Base-by-base conservation (phyloP, 2,888 invertebrate species). In the Acleris sparsana region DNA sequence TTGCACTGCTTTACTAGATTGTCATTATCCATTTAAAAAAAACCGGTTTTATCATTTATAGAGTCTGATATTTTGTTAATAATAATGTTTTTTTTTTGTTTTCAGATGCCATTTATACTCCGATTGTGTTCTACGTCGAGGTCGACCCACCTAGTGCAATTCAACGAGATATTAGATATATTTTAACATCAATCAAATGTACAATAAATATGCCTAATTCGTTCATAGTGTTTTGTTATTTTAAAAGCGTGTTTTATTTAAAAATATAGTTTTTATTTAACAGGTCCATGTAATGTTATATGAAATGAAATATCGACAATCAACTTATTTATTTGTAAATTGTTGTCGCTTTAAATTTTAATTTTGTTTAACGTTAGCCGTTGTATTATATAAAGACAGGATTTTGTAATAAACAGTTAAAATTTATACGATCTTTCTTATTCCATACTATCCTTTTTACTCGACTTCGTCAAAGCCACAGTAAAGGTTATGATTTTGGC, bases 61-160 rank as follows among this genome's bases (percentile, higher is more conserved):
- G 22, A 4, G 4, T 22, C 22, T 22, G 22, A 3, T 22, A 22
- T 22, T 22, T 22, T 22, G 3, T 22, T 22, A 3, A 22, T 22
- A 22, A 33, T 33, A 33, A 11, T 33, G 11, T 33, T 63, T 55
- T 63, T 49, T 74, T 75, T 62, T 82, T 82, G 16, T 7, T 25
- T 25, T 7, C 81, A 84, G 83, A 71, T 74, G 67, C 72, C 71
- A 72, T 69, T 22, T 22, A 22, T 44, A 53, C 57, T 16, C 25
- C 48, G 62, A 65, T 55, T 63, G 72, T 71, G 68, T n/a, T 64
- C 62, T 58, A 64, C 62, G 60, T 67, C 66, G 63, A 53, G 71
- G 25, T 6, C 25, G 25, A 71, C 80, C 83, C 80, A 83, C 83
- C 81, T 80, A 84, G 83, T 83, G 82, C 81, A 82, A 83, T 82